Percentiles rank a stretch among this genome's conserved stretches.
Evolutionary conservation across 1,140 invertebrate species (phyloP).

Genomic region (Magallana ariakensis): DNA sequence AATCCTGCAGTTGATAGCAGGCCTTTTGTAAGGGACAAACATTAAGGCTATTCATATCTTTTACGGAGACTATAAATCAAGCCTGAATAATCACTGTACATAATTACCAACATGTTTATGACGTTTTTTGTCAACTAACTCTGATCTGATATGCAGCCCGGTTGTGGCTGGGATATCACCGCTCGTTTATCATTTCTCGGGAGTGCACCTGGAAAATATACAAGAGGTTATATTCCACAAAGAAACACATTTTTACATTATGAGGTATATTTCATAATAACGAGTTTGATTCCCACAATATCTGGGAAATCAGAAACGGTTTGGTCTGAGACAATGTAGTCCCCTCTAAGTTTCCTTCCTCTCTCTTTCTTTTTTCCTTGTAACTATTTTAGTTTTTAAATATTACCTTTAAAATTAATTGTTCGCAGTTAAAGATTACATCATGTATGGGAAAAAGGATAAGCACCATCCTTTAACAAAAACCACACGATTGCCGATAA

Average conservation of each 20-base stretch:
- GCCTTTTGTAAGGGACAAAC: conserved; percentile 21
- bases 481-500: too few relatives aligned
- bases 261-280: too few relatives aligned
- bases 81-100: conserved; percentile 36
- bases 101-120: conserved; percentile 38
- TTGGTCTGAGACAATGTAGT: not conserved
- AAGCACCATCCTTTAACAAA: too few relatives aligned
- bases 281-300: not conserved
- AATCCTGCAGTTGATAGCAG: conserved; percentile 26
- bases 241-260: not conserved
- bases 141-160: conserved; percentile 29
- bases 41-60: conserved; percentile 37
- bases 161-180: not conserved
- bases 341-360: not conserved
- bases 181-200: conserved; percentile 10
- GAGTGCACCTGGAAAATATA: conserved; percentile 19
- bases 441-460: too few relatives aligned
- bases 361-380: too few relatives aligned
- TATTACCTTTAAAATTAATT: too few relatives aligned
- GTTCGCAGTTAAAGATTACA: too few relatives aligned
- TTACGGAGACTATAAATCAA: conserved; percentile 26
- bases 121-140: conserved; percentile 32
- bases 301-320: not conserved
- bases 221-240: not conserved
- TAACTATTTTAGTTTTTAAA: too few relatives aligned